phyloP scores from a whole-genome alignment of 2,113 vertebrate genomes.

The human region GRCh38 chr3:100135001-100135500 shows the following conservation, averaged over 20 bases:
- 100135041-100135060: background rate
- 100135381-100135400: background rate
- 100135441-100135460: too few relatives aligned
- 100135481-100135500: background rate
- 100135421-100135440: background rate
- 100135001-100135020: background rate
- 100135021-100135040: background rate
- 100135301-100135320: background rate
- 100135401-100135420: background rate
- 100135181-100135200: background rate
- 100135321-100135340: background rate
- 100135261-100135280: background rate
- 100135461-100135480: too few relatives aligned
- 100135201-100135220: background rate
- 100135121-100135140: background rate
- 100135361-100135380: background rate
- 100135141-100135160: conserved; percentile 3
- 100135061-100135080: background rate
- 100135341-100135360: background rate
- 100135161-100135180: background rate
- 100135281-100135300: background rate
- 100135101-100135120: background rate
- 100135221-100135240: background rate
- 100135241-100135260: background rate
- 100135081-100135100: background rate